Evolutionary conservation across 2,888 invertebrate species (phyloP).

Genomic region (Heteromyza rotundicornis): DNA sequence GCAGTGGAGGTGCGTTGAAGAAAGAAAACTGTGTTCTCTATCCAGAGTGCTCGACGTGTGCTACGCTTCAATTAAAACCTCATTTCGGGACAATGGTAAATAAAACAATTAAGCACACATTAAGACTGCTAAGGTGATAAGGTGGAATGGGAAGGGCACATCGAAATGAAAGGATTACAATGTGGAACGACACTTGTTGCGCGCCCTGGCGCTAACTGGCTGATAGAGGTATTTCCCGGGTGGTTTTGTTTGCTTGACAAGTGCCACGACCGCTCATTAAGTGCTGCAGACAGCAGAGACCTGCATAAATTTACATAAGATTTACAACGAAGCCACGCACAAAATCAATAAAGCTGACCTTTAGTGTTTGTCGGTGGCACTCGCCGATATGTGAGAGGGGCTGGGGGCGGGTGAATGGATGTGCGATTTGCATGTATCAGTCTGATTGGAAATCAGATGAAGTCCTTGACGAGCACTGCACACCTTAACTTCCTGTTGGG

Average conservation of each 20-base stretch:
- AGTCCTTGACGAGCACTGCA: no score
- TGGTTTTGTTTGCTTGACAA: not conserved
- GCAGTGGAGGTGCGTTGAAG: not conserved
- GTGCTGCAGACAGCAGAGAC: not conserved
- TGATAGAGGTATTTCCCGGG: no score
- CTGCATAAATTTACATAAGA: constrained; percentile 9
- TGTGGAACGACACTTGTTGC: constrained; percentile 6
- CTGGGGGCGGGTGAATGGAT: not conserved
- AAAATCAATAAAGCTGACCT: constrained; percentile 19
- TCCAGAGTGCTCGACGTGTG: not conserved
- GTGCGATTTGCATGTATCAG: not conserved
- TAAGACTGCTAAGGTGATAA: not conserved
- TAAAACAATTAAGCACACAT: constrained; percentile 33
- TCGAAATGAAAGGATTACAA: no score
- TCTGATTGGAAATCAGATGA: not conserved
- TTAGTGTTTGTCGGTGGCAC: not conserved
- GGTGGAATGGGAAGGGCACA: not conserved
- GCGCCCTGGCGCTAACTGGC: not conserved
- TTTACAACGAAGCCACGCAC: not conserved
- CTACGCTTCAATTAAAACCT: constrained; percentile 19
- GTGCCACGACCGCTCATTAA: not conserved
- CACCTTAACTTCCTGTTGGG: not conserved
- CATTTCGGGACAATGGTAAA: constrained; percentile 40
- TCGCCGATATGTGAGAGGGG: no score
- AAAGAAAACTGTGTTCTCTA: not conserved